Evolutionary conservation across 2,888 invertebrate genomes (phyloP), one percentile per base, ranked within the genome.

Genomic region (Odiellus spinosus): DNA sequence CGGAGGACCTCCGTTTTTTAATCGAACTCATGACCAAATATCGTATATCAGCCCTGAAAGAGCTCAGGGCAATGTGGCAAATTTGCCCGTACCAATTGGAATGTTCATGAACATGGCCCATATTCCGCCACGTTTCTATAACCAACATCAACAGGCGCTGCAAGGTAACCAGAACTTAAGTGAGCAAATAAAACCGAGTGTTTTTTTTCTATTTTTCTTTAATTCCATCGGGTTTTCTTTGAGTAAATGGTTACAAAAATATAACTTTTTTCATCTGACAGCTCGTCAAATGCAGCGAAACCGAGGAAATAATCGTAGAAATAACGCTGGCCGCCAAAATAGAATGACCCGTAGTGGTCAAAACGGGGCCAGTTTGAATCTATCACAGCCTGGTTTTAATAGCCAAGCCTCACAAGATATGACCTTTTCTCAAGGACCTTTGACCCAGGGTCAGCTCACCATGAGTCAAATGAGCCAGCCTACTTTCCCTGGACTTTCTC

Each of bases 31-130:
- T 55, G 93, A 95, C 66, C 86, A 90, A 20, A 80, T 93, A 54
- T 84, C 87, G 44, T 91, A 85, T 68, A 93, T 93, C 55, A 85
- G 86, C 6, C 82, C 83, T 1, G 87, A 86, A 61, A 73, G 67
- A 41, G 58, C 59, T 14, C 58, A 57, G 12, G 52, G 53, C 47
- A 54, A 53, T 26, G 80, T 81, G 58, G 82, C 82, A 57, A 70
- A 67, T 57, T 74, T 91, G 55, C 90, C 93, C 0, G 88, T 95
- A 3, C 85, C 91, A 0, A 82, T 88, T 41, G 88, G 90, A 38
- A 90, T 93, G 84, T 82, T 87, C 58, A 82, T 90, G 77, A 87
- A 83, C 66, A 87, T 83, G 81, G 76, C 78, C 12, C 79, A 78
- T 58, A 76, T 81, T 47, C 79, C 80, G 26, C 80, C 81, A 0